A percentile compares a stretch with the other conserved stretches of the same genome.
These are phyloP conservation scores for Charaxes varanes DNA, from an alignment of 1,140 invertebrate genomes.

Conservation along the genomic window DNA sequence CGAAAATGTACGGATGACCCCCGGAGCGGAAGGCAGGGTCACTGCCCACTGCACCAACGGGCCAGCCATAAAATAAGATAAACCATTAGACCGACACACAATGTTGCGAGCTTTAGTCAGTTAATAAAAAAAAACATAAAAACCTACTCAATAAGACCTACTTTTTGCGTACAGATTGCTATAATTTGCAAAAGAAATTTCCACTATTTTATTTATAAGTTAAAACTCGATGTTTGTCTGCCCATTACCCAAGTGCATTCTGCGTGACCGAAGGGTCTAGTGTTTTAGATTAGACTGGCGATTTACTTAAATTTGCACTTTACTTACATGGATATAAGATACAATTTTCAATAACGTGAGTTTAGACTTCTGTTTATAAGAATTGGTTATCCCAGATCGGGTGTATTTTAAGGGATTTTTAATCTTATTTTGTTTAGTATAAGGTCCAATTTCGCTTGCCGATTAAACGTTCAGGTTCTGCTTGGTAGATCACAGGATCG, in stretches of 20 bases:
- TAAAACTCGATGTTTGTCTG: constrained; percentile 43
- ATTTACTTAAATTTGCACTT: constrained; percentile 15
- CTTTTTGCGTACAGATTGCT: constrained; percentile 4
- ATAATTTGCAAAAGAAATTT: constrained; percentile 11
- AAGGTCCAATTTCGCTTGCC: constrained; percentile 20
- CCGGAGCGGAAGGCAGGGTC: too few species aligned
- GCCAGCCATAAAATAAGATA: too few species aligned
- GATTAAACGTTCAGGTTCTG: constrained; percentile 34
- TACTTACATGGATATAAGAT: constrained; percentile 2
- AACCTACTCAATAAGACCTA: too few species aligned
- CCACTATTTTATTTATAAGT: constrained; percentile 11
- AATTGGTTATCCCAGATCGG: constrained; percentile 18
- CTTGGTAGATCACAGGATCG: constrained; percentile 49
- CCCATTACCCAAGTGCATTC: constrained; percentile 45
- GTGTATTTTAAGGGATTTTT: constrained; percentile 3
- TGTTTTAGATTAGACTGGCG: constrained; percentile 18
- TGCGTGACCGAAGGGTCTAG: constrained; percentile 49
- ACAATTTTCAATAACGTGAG: not conserved
- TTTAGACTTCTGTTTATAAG: constrained; percentile 12
- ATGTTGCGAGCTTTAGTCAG: too few species aligned
- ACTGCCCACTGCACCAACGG: too few species aligned
- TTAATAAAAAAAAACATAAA: too few species aligned
- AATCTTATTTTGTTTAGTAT: not conserved
- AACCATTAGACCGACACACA: too few species aligned
- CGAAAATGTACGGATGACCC: too few species aligned